phyloP scores from a whole-genome alignment of 1,140 invertebrate species.

The Orussus abietinus region DNA sequence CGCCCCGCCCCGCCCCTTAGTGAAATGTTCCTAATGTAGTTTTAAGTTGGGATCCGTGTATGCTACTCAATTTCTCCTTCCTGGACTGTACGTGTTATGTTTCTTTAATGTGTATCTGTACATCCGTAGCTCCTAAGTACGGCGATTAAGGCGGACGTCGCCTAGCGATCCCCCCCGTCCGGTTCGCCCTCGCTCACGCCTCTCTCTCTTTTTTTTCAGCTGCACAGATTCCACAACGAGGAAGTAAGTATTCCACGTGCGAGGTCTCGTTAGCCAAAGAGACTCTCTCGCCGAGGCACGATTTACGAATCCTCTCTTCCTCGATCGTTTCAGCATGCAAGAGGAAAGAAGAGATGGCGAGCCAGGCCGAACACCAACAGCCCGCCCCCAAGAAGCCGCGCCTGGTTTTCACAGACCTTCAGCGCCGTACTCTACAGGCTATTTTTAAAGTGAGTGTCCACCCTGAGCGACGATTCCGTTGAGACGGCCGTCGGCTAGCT shows the following conservation, averaged over 20 bases:
- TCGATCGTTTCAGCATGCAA: conserved; percentile 92
- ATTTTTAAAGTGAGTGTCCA: conserved; percentile 84
- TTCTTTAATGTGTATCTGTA: conserved; percentile 49
- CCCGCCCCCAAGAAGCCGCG: conserved; percentile 97
- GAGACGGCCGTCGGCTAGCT: too few relatives aligned
- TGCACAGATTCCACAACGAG: conserved; percentile 84
- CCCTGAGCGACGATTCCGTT: too few relatives aligned
- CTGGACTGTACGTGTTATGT: conserved; percentile 50
- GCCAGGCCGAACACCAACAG: conserved; percentile 70
- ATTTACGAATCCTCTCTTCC: too few relatives aligned
- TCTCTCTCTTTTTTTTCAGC: conserved; percentile 64
- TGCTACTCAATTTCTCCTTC: conserved; percentile 46
- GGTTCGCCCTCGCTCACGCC: conserved; percentile 29
- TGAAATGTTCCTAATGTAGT: conserved; percentile 45
- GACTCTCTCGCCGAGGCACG: background rate
- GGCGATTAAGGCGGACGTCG: conserved; percentile 24
- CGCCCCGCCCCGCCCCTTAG: too few relatives aligned
- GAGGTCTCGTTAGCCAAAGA: background rate
- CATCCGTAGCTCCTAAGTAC: too few relatives aligned
- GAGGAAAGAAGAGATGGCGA: conserved; percentile 92
- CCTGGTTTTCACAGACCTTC: conserved; percentile 99
- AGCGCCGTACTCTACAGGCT: conserved; percentile 98
- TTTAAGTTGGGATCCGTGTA: conserved; percentile 47
- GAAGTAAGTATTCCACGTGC: conserved; percentile 63
- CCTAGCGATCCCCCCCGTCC: conserved; percentile 2